Base-by-base conservation (phyloP, 2,797 vertebrate genomes). In the Danio albolineatus region DNA sequence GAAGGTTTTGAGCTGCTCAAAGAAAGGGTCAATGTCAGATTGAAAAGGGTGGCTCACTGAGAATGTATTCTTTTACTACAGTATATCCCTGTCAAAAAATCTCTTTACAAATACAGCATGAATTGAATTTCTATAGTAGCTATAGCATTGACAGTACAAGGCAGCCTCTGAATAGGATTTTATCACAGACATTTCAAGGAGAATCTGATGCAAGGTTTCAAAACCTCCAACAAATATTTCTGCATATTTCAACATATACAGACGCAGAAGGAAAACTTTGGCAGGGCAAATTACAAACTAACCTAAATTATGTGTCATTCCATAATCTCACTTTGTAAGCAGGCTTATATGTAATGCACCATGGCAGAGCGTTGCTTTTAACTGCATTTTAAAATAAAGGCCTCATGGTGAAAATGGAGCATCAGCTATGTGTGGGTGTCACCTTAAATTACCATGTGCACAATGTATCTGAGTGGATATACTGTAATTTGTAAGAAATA, bases 361-460 rank as follows among this genome's bases (percentile, higher is more conserved):
- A 73, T 92, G 90, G 88, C 90, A 90, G 89, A 90, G 87, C 85
- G 83, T 86, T 84, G 88, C 90, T 90, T 91, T 91, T 90, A 90
- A 90, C 89, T 88, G 86, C 77, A 87, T 87, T 81, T 88, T 91
- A 75, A 91, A 91, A 93, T 91, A 92, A 93, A 93, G 91, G 91
- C 89, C 91, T 89, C 88, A 86, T 93, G 89, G 90, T 87, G 85
- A 86, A 85, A 93, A 91, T 85, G 83, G 85, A 91, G 89, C 92
- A 90, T 91, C 86, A 91, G 82, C 87, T 87, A 85, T 89, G 88
- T 91, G 92, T 94, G 91, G 92, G 92, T 92, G 94, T 92, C 91
- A 89, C 90, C 88, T 90, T 92, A 90, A 93, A 93, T 93, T 90
- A 94, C 86, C 87, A 82, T 85, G 84, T 83, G 79, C 88, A 90